A percentile compares a stretch with the other conserved stretches of the same genome.
These are phyloP conservation scores for Aix galericulata DNA, from an alignment of 2,113 vertebrate species.

Conservation along the genomic window DNA sequence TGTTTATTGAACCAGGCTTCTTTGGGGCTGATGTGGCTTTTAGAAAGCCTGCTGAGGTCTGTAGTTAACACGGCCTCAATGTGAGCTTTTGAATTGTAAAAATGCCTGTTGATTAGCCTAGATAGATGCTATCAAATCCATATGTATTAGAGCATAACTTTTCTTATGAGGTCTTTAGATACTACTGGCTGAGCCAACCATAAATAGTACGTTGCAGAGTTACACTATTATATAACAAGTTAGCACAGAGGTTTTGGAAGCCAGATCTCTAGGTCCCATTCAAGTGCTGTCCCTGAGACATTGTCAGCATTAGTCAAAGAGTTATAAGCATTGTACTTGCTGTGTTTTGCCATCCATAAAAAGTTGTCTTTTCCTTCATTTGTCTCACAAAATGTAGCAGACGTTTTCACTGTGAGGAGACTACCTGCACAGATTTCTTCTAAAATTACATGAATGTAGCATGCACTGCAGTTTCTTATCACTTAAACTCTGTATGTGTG, in stretches of 20 bases:
- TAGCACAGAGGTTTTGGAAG: neutral
- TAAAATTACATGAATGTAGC: neutral
- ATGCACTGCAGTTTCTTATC: neutral
- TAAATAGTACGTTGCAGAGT: constrained; percentile 4
- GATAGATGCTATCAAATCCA: neutral
- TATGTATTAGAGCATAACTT: neutral
- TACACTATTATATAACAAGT: neutral
- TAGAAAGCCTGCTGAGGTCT: neutral
- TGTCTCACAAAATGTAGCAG: neutral
- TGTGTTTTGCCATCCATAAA: neutral
- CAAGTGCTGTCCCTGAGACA: neutral
- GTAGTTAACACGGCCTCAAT: neutral
- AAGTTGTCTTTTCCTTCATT: neutral
- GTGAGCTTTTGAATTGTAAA: neutral
- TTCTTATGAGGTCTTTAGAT: neutral
- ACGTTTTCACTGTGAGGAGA: neutral
- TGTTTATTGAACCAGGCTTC: neutral
- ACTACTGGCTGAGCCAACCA: neutral
- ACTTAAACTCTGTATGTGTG: neutral
- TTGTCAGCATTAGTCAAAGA: neutral
- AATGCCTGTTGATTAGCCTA: neutral
- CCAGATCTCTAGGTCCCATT: neutral
- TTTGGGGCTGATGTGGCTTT: neutral
- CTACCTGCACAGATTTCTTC: neutral
- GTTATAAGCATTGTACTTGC: neutral